Evolutionary conservation across 2,113 vertebrate species (phyloP).

Genomic region (Callopanchax toddi): DNA sequence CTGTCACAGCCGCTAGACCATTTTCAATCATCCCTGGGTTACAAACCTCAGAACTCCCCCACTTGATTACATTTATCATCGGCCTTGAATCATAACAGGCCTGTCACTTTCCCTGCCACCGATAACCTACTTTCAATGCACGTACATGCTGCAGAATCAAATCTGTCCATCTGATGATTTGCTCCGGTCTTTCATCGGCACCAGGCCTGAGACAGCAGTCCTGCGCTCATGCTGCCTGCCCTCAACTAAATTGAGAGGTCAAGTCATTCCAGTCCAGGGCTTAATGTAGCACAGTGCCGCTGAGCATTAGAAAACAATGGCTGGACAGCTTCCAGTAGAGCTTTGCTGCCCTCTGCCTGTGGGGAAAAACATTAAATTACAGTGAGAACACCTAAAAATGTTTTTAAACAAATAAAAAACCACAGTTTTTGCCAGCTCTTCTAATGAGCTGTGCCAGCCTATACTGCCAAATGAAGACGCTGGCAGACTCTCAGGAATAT

Average conservation of each 20-base stretch:
- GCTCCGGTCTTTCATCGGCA: slow-evolving; percentile 35
- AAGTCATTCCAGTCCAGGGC: slow-evolving; percentile 50
- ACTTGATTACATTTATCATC: slow-evolving; percentile 68
- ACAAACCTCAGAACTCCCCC: slow-evolving; percentile 53
- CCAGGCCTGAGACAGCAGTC: slow-evolving; percentile 2
- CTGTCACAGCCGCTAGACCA: slow-evolving; percentile 28
- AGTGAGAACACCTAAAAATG: neutral
- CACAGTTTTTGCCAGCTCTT: slow-evolving; percentile 38
- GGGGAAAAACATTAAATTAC: neutral
- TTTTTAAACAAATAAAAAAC: neutral
- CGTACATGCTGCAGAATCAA: slow-evolving; percentile 54
- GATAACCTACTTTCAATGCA: slow-evolving; percentile 67
- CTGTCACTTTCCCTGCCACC: slow-evolving; percentile 55
- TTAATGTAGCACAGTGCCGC: slow-evolving; percentile 23
- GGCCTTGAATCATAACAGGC: slow-evolving; percentile 60
- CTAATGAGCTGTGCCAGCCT: slow-evolving; percentile 26
- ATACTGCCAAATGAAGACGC: slow-evolving; percentile 36
- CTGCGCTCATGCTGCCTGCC: neutral
- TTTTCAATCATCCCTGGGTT: slow-evolving; percentile 61
- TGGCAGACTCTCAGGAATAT: slow-evolving; percentile 33
- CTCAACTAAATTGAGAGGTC: slow-evolving; percentile 50
- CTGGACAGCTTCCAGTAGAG: slow-evolving; percentile 7
- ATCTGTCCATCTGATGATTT: slow-evolving; percentile 58
- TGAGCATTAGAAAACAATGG: neutral
- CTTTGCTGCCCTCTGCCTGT: slow-evolving; percentile 68